Conservation (phyloP, 2,797 vertebrate genomes). For the Allobates femoralis region DNA sequence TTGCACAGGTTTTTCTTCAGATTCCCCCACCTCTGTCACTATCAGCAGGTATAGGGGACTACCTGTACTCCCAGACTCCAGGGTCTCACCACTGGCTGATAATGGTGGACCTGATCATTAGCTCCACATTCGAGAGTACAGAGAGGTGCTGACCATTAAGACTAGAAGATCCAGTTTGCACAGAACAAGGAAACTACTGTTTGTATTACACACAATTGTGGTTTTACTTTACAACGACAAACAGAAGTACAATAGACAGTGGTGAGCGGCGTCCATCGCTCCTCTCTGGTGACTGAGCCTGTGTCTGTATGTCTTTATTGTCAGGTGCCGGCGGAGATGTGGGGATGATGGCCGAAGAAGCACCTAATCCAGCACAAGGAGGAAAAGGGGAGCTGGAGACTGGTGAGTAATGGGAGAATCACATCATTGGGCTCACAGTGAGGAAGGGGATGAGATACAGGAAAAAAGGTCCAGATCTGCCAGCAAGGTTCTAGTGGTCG, state of each 20-base stretch:
- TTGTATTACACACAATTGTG: background rate
- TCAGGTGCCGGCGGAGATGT: conserved; percentile 40
- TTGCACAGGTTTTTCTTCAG: no score
- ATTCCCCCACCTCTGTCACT: background rate
- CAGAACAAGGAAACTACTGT: background rate
- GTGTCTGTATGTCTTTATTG: background rate
- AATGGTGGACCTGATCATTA: no score
- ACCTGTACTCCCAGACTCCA: background rate
- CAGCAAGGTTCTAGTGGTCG: background rate
- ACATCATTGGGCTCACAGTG: no score
- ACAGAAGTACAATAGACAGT: background rate
- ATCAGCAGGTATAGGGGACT: background rate
- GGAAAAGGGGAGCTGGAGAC: background rate
- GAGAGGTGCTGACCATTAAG: no score
- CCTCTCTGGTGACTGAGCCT: background rate
- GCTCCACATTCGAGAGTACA: no score
- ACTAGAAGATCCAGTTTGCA: background rate
- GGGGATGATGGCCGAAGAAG: background rate
- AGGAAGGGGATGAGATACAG: background rate
- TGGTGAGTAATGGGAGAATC: conserved; percentile 19
- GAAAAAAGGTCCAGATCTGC: background rate
- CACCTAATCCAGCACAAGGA: background rate
- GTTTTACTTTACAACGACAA: background rate
- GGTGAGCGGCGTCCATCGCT: no score
- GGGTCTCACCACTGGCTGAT: no score